These are phyloP conservation scores for Harpagifer antarcticus DNA, from an alignment of 2,797 vertebrate genomes.

Conservation along the genomic window DNA sequence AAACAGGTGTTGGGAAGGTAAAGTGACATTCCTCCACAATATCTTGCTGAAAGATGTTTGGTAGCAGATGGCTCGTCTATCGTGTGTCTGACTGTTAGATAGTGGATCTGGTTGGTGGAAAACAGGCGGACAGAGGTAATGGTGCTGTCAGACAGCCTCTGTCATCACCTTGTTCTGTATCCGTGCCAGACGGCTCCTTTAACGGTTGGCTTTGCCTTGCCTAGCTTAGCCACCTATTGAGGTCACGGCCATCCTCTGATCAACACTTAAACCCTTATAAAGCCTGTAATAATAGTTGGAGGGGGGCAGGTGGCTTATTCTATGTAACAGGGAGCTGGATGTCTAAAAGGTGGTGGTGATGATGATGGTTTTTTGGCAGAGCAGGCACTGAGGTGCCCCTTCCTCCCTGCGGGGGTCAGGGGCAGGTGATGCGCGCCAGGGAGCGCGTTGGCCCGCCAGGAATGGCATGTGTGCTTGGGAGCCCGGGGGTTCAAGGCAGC, in stretches of 20 bases:
- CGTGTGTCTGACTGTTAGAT: constrained; percentile 56
- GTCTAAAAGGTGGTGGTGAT: constrained; percentile 37
- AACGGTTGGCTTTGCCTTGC: constrained; percentile 73
- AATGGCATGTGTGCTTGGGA: constrained; percentile 83
- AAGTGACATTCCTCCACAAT: constrained; percentile 46
- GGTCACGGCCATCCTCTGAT: constrained; percentile 73
- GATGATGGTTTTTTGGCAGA: constrained; percentile 52
- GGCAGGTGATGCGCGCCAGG: constrained; percentile 78
- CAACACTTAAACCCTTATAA: constrained; percentile 81
- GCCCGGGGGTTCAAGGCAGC: constrained; percentile 85
- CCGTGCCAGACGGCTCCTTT: constrained; percentile 74
- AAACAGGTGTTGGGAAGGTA: constrained; percentile 65
- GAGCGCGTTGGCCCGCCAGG: constrained; percentile 77
- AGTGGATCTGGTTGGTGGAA: constrained; percentile 71
- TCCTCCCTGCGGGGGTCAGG: constrained; percentile 69
- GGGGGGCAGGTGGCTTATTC: constrained; percentile 66
- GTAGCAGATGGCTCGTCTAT: constrained; percentile 64
- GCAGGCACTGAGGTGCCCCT: constrained; percentile 68
- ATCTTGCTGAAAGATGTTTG: constrained; percentile 65
- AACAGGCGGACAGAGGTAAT: constrained; percentile 52
- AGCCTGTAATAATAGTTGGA: constrained; percentile 78
- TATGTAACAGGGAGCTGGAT: constrained; percentile 45
- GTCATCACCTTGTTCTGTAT: constrained; percentile 78
- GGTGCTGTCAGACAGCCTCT: constrained; percentile 72
- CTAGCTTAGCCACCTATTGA: constrained; percentile 66